These are phyloP conservation scores for Oreohelix idahoensis DNA, from an alignment of 1,140 invertebrate genomes.

Conservation along the genomic window DNA sequence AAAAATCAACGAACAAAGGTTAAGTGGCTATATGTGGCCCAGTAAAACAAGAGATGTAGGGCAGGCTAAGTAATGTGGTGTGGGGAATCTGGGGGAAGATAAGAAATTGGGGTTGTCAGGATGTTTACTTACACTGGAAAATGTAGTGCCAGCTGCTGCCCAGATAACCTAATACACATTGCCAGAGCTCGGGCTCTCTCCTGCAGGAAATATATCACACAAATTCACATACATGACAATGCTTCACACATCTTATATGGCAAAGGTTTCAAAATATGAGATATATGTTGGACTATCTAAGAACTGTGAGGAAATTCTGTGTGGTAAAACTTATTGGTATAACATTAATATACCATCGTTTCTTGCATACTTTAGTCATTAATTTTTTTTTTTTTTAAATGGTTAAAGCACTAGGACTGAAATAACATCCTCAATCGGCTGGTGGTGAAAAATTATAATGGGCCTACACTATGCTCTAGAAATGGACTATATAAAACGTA, in stretches of 20 bases:
- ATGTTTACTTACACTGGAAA: slow-evolving; percentile 8
- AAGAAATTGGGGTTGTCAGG: neutral
- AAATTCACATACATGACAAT: neutral
- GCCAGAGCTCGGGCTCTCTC: slow-evolving; percentile 9
- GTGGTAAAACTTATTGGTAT: no score
- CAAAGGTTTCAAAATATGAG: neutral
- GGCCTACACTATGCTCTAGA: no score
- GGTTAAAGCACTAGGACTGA: no score
- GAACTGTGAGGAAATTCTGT: no score
- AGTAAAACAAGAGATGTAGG: neutral
- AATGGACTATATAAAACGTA: neutral
- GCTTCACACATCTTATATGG: neutral
- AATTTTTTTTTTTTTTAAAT: no score
- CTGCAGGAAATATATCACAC: neutral
- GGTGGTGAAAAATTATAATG: no score
- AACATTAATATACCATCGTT: no score
- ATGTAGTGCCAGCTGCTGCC: neutral
- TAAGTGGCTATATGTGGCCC: no score
- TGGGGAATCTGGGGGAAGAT: neutral
- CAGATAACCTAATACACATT: slow-evolving; percentile 17
- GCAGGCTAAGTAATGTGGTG: neutral
- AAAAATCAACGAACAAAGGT: no score
- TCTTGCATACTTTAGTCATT: no score
- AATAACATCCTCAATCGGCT: no score
- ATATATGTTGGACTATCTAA: neutral